phyloP scores from a whole-genome alignment of 2,113 vertebrate species.

The Turnix velox region DNA sequence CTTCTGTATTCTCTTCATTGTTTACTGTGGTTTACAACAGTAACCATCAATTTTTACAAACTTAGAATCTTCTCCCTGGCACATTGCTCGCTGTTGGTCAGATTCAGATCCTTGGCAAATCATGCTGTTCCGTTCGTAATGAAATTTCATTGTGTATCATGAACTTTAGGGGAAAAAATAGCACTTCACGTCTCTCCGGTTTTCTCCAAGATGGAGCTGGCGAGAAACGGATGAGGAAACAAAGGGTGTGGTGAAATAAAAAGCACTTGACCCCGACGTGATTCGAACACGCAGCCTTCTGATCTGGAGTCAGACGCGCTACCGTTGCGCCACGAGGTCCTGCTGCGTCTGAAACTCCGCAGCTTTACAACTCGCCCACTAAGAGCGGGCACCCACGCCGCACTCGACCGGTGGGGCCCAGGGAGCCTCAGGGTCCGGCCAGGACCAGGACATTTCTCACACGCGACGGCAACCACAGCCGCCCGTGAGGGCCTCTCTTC shows the following conservation, averaged over 20 bases:
- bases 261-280: constrained; percentile 70
- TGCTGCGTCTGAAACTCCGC: rapidly evolving
- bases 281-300: constrained; percentile 81
- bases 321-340: constrained; percentile 81
- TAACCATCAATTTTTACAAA: neutral
- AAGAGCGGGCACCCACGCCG: rapidly evolving
- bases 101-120: neutral
- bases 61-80: neutral
- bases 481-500: neutral
- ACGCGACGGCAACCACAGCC: rapidly evolving
- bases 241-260: too few species aligned
- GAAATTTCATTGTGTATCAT: neutral
- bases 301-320: constrained; percentile 80
- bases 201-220: rapidly evolving
- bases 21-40: neutral
- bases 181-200: rapidly evolving
- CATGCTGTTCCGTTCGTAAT: neutral
- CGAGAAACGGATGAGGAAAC: rapidly evolving
- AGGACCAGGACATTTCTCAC: rapidly evolving
- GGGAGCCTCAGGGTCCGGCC: rapidly evolving
- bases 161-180: neutral
- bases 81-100: neutral
- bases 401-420: rapidly evolving
- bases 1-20: neutral
- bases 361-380: neutral